phyloP scores from a whole-genome alignment of 2,113 vertebrate species.

The Vulpes vulpes region DNA sequence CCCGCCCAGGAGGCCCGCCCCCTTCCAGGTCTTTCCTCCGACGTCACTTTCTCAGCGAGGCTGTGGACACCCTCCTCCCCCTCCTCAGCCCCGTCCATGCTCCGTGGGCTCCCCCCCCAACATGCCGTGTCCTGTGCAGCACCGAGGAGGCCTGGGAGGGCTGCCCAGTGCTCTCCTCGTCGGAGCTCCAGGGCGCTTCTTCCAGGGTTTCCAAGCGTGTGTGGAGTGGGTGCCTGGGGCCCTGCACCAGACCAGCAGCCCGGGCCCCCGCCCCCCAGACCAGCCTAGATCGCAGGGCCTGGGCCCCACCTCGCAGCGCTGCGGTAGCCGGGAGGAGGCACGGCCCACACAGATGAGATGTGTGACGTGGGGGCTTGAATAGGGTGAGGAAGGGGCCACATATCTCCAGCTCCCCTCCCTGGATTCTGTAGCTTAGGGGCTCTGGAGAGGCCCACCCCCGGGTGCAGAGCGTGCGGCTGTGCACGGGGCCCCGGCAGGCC shows the following conservation, averaged over 20 bases:
- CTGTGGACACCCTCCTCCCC: not conserved
- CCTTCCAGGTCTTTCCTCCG: not conserved
- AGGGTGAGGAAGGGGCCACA: not conserved
- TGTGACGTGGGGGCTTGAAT: not conserved
- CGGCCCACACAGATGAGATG: not conserved
- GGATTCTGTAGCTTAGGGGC: not conserved
- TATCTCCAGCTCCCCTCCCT: not conserved
- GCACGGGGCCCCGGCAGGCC: not conserved
- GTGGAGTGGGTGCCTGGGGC: too few relatives aligned
- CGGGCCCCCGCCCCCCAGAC: not conserved
- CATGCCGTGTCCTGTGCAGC: too few relatives aligned
- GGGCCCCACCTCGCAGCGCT: too few relatives aligned
- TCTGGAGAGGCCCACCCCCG: not conserved
- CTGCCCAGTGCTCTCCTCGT: too few relatives aligned
- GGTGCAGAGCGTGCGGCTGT: fast-evolving
- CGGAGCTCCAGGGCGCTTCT: not conserved
- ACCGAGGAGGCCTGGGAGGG: not conserved
- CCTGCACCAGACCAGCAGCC: not conserved
- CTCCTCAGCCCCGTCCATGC: not conserved
- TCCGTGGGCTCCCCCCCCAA: not conserved
- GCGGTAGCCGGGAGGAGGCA: too few relatives aligned
- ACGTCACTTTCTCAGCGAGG: not conserved
- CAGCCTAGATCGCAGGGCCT: not conserved
- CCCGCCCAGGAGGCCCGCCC: fast-evolving
- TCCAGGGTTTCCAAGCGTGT: not conserved